Percentiles rank a stretch among this genome's conserved stretches.
Conservation (phyloP, 1,140 invertebrate species). For the Stegodyphus dumicola region DNA sequence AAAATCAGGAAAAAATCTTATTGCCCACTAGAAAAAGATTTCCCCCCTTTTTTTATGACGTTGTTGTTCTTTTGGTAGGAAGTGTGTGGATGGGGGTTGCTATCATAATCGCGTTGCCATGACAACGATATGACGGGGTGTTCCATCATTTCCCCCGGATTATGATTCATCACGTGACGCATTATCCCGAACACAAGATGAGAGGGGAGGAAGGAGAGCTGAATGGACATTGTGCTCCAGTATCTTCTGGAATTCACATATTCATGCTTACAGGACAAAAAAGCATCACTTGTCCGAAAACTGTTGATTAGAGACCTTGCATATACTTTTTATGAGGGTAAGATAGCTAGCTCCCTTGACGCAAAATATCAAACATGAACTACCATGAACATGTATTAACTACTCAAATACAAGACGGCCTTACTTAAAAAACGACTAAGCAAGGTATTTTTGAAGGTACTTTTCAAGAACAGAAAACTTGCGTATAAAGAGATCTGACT, state of each 20-base stretch:
- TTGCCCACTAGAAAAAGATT: conserved; percentile 31
- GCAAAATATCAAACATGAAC: too few relatives aligned
- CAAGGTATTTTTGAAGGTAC: too few relatives aligned
- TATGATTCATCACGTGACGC: conserved; percentile 57
- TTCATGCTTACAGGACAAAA: conserved; percentile 8
- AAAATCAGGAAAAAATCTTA: conserved; percentile 37
- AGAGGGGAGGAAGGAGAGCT: conserved; percentile 10
- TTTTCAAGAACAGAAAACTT: too few relatives aligned
- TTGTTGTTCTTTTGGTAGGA: conserved; percentile 55
- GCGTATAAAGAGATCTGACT: too few relatives aligned
- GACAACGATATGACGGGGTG: conserved; percentile 55
- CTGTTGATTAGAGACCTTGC: too few relatives aligned
- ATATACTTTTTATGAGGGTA: too few relatives aligned
- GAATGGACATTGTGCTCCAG: conserved; percentile 35
- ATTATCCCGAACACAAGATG: conserved; percentile 25
- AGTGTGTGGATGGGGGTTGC: conserved; percentile 31
- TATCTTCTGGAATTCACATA: conserved; percentile 21
- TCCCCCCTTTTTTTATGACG: conserved; percentile 14
- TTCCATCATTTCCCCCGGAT: conserved; percentile 59
- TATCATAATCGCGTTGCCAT: conserved; percentile 57
- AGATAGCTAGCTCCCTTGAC: too few relatives aligned
- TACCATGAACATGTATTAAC: too few relatives aligned
- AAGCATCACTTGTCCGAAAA: too few relatives aligned
- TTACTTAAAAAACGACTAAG: too few relatives aligned
- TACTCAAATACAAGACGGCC: too few relatives aligned